These are phyloP conservation scores for Eidolon helvum DNA, from an alignment of 2,113 vertebrate species.

Conservation along the genomic window DNA sequence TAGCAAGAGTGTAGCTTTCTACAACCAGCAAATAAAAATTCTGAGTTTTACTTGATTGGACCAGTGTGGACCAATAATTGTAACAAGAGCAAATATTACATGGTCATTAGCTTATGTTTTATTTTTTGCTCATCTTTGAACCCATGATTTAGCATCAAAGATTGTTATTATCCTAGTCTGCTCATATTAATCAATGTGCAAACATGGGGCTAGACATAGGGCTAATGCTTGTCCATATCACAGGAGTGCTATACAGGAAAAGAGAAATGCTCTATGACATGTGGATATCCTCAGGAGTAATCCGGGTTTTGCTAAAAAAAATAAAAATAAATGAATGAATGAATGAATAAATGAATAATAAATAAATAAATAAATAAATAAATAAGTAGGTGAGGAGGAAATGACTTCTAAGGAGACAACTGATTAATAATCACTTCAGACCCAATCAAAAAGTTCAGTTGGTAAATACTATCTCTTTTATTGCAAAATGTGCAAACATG, in stretches of 20 bases:
- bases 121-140: background rate
- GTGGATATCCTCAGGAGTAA: background rate
- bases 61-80: background rate
- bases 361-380: too few relatives aligned
- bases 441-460: background rate
- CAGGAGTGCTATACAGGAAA: background rate
- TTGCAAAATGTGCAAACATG: background rate
- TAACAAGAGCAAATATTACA: background rate
- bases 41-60: background rate
- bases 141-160: background rate
- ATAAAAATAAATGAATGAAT: too few relatives aligned
- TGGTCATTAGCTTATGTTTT: background rate
- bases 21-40: background rate
- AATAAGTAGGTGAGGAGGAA: background rate
- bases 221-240: background rate
- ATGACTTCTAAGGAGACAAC: background rate
- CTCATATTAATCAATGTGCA: background rate
- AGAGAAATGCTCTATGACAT: background rate
- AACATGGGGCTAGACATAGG: accelerated
- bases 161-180: background rate
- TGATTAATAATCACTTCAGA: background rate
- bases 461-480: background rate
- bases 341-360: too few relatives aligned
- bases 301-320: background rate
- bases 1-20: background rate